These are phyloP conservation scores for Halcyon malimbica DNA, from an alignment of 2,113 vertebrate genomes.

Conservation along the genomic window DNA sequence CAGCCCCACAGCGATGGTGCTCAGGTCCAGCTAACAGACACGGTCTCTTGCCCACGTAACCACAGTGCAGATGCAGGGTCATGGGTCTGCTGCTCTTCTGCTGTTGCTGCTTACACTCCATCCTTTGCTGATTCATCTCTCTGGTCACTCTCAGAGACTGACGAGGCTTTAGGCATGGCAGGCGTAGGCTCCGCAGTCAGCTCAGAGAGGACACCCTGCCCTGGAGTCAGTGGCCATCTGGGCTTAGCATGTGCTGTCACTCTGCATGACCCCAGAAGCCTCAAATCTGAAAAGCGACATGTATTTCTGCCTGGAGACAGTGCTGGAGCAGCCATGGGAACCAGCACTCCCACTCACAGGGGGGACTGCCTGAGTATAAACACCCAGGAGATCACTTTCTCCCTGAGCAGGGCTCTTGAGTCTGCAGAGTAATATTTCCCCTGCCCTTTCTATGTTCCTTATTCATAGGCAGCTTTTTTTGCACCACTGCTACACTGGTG, in stretches of 20 bases:
- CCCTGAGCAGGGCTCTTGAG: background rate
- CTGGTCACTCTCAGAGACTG: background rate
- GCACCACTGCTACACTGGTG: background rate
- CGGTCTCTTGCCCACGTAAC: background rate
- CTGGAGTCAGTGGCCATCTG: background rate
- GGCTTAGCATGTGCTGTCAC: background rate
- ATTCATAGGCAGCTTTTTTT: background rate
- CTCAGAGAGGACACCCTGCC: background rate
- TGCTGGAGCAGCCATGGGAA: background rate
- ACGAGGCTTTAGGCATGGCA: background rate
- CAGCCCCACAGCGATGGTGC: background rate
- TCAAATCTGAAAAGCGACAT: background rate
- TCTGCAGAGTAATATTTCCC: background rate
- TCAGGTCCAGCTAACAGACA: background rate
- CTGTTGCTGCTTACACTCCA: background rate
- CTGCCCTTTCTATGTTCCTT: background rate
- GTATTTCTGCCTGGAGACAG: background rate
- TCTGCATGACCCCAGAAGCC: background rate
- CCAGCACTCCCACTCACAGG: background rate
- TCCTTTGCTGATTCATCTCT: background rate
- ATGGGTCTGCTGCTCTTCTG: background rate
- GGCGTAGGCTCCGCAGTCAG: background rate
- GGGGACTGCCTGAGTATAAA: background rate
- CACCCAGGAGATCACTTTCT: background rate
- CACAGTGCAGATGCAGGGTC: background rate